phyloP scores from a whole-genome alignment of 2,888 invertebrate genomes.

The Pseudeuparius sepicola region DNA sequence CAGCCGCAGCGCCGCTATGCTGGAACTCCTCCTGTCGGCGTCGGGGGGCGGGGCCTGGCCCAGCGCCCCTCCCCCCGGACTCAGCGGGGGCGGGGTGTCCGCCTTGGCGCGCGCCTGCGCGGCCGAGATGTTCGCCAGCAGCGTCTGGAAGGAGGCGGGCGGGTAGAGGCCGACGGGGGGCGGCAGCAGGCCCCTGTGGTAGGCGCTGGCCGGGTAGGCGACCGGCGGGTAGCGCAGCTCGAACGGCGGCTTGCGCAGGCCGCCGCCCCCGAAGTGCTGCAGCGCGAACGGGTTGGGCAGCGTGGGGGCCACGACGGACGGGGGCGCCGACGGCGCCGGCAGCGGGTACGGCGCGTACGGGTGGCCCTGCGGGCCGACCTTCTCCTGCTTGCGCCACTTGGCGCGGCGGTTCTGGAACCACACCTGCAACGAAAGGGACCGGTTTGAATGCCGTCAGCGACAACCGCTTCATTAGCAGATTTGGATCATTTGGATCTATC shows the following conservation, averaged over 20 bases:
- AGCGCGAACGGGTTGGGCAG: conserved; percentile 77
- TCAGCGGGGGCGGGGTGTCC: conserved; percentile 39
- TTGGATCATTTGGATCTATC: too few species aligned
- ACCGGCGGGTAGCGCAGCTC: conserved; percentile 58
- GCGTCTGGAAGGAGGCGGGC: conserved; percentile 67
- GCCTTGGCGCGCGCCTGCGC: conserved; percentile 48
- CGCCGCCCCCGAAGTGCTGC: too few species aligned
- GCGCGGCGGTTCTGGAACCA: conserved; percentile 91
- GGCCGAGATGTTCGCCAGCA: conserved; percentile 69
- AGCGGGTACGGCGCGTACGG: conserved; percentile 77
- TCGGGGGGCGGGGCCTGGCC: conserved; percentile 47
- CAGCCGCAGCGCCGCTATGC: conserved; percentile 76
- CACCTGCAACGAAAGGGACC: conserved; percentile 60
- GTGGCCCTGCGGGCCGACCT: conserved; percentile 82
- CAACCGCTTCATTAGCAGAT: too few species aligned
- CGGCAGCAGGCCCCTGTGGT: conserved; percentile 54
- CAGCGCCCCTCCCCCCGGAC: conserved; percentile 39
- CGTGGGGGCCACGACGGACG: conserved; percentile 60
- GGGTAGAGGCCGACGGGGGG: conserved; percentile 51
- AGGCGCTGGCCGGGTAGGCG: conserved; percentile 43
- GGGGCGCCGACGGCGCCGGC: conserved; percentile 52
- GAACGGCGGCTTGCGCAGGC: conserved; percentile 64
- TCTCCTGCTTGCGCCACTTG: conserved; percentile 89
- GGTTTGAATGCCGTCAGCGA: too few species aligned
- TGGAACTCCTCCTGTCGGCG: conserved; percentile 73